phyloP scores from a whole-genome alignment of 2,888 invertebrate species.

The Cecidostiba fungosa region DNA sequence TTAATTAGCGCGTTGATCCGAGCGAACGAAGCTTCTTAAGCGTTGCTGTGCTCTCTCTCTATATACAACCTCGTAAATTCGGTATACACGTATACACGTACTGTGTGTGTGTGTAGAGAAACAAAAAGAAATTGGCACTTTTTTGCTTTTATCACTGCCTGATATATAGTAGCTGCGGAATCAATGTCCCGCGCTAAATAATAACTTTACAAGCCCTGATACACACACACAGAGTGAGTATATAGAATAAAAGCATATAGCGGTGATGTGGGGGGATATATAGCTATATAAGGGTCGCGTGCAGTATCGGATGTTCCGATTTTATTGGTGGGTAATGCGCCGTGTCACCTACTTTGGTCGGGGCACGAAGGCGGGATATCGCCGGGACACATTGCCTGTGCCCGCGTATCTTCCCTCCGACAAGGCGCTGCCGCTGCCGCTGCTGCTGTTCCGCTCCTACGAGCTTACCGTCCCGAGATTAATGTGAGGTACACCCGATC shows the following conservation, averaged over 20 bases:
- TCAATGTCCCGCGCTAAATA: not conserved
- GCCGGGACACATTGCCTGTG: slow-evolving; percentile 6
- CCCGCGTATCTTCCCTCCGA: slow-evolving; percentile 23
- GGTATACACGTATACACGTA: too few species aligned
- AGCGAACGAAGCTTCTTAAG: not conserved
- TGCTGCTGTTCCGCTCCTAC: slow-evolving; percentile 1
- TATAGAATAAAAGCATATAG: not conserved
- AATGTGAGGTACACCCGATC: slow-evolving; percentile 10
- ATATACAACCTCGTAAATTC: too few species aligned
- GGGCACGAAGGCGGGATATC: slow-evolving; percentile 3
- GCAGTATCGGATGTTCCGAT: slow-evolving; percentile 44
- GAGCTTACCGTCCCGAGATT: slow-evolving; percentile 46
- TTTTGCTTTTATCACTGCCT: not conserved
- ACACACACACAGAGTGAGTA: too few species aligned
- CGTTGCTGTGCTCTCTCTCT: too few species aligned
- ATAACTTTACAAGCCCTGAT: not conserved
- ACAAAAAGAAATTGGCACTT: not conserved
- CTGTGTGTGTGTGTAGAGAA: not conserved
- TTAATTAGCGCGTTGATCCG: not conserved
- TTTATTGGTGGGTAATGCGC: slow-evolving; percentile 53
- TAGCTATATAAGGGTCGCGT: not conserved
- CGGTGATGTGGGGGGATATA: not conserved
- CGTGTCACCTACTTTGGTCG: slow-evolving; percentile 46
- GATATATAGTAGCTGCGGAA: not conserved
- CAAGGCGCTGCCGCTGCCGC: slow-evolving; percentile 10